A percentile compares a stretch with the other conserved stretches of the same genome.
Evolutionary conservation across 2,797 vertebrate species (phyloP).

Genomic region (Discoglossus pictus): DNA sequence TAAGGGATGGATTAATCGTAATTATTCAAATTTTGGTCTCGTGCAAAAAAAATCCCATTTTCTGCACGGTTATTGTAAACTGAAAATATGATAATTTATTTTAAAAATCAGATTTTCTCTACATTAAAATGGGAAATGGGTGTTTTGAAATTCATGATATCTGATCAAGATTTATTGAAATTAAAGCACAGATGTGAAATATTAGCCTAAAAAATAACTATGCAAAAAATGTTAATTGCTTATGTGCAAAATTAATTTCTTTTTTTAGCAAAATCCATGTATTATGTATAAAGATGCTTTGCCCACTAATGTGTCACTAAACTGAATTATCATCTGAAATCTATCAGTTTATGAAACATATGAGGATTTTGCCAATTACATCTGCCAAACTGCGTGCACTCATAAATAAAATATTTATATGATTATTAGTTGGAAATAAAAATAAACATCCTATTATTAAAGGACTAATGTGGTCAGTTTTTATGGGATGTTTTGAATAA

Average conservation of each 20-base stretch:
- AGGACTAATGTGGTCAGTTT: too few relatives aligned
- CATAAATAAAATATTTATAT: too few relatives aligned
- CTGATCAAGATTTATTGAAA: slow-evolving; percentile 39
- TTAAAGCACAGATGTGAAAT: slow-evolving; percentile 45
- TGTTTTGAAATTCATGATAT: slow-evolving; percentile 43
- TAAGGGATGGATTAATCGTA: slow-evolving; percentile 10
- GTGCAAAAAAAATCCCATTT: background rate
- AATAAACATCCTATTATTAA: too few relatives aligned
- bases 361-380: background rate
- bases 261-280: slow-evolving; percentile 26
- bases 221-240: slow-evolving; percentile 38
- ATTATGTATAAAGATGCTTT: slow-evolving; percentile 31
- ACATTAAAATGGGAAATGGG: slow-evolving; percentile 26
- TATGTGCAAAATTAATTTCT: slow-evolving; percentile 11
- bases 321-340: slow-evolving; percentile 11
- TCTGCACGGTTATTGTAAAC: slow-evolving; percentile 13
- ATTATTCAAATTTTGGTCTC: slow-evolving; percentile 8
- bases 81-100: slow-evolving; percentile 46
- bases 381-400: too few relatives aligned
- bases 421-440: too few relatives aligned
- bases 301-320: slow-evolving; percentile 9
- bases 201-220: slow-evolving; percentile 30
- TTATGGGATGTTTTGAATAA: too few relatives aligned
- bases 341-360: slow-evolving; percentile 18
- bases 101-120: slow-evolving; percentile 39